Conservation (phyloP, 2,113 vertebrate species). For the Saiga tatarica region DNA sequence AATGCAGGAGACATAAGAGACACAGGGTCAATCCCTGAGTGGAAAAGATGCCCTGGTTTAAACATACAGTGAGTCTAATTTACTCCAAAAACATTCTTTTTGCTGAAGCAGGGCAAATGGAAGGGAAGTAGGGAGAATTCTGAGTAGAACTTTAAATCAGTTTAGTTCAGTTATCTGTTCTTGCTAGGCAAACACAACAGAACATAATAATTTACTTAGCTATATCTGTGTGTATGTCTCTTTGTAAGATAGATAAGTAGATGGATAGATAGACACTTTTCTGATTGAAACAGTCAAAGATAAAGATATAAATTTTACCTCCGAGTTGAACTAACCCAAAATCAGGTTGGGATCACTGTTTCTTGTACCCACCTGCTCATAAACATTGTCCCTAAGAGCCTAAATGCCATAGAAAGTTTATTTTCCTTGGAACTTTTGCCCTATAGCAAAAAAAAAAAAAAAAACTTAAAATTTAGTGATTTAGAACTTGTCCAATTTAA, state of each 20-base stretch:
- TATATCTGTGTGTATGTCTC: not conserved
- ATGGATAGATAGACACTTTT: conserved; percentile 25
- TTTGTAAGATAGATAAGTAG: not conserved
- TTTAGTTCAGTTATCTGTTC: conserved; percentile 74
- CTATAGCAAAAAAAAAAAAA: not conserved
- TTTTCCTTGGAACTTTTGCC: not conserved
- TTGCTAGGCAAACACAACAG: conserved; percentile 64
- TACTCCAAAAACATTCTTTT: conserved; percentile 67
- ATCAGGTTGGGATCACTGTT: not conserved
- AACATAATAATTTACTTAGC: conserved; percentile 43
- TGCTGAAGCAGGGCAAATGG: conserved; percentile 34
- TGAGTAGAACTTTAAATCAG: conserved; percentile 67
- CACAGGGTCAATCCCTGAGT: not conserved
- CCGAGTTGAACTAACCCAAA: not conserved
- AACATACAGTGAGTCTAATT: conserved; percentile 77
- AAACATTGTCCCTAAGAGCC: not conserved
- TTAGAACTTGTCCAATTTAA: not conserved
- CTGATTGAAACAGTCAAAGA: conserved; percentile 44
- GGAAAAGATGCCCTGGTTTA: conserved; percentile 37
- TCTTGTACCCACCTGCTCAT: not conserved
- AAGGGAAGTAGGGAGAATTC: not conserved
- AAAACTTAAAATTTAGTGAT: not conserved
- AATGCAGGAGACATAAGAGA: not conserved
- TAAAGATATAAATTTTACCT: conserved; percentile 48
- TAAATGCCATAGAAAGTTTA: not conserved